Conservation (phyloP, 2,113 vertebrate genomes). For the Sterrhoptilus dennistouni region DNA sequence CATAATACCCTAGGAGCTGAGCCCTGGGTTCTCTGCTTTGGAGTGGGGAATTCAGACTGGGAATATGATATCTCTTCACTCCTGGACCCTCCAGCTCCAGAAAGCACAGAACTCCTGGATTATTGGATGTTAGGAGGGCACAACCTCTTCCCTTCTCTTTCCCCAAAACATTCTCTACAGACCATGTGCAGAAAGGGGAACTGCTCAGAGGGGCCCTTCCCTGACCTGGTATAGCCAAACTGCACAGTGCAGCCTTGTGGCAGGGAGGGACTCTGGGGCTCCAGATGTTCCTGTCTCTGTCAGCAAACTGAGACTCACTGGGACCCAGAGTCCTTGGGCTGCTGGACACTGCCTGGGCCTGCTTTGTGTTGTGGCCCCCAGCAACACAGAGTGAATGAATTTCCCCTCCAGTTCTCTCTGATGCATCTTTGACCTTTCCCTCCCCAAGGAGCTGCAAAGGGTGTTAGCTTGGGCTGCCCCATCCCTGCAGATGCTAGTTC, state of each 20-base stretch:
- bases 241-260: fast-evolving
- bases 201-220: background rate
- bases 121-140: background rate
- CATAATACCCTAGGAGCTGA: background rate
- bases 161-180: background rate
- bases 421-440: background rate
- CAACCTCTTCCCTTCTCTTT: background rate
- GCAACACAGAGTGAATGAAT: background rate
- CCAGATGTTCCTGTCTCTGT: background rate
- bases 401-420: background rate
- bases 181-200: background rate
- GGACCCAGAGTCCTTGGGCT: background rate
- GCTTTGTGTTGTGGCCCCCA: background rate
- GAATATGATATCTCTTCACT: background rate
- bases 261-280: background rate
- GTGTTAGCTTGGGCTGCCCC: background rate
- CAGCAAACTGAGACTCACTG: background rate
- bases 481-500: background rate
- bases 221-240: background rate
- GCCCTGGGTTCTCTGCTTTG: background rate
- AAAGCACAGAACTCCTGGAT: background rate
- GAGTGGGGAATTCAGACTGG: background rate
- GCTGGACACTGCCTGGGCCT: background rate
- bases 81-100: background rate
- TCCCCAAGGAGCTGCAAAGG: fast-evolving